Conservation (phyloP, 2,113 vertebrate genomes). For the Microcebus ravelobensis region DNA sequence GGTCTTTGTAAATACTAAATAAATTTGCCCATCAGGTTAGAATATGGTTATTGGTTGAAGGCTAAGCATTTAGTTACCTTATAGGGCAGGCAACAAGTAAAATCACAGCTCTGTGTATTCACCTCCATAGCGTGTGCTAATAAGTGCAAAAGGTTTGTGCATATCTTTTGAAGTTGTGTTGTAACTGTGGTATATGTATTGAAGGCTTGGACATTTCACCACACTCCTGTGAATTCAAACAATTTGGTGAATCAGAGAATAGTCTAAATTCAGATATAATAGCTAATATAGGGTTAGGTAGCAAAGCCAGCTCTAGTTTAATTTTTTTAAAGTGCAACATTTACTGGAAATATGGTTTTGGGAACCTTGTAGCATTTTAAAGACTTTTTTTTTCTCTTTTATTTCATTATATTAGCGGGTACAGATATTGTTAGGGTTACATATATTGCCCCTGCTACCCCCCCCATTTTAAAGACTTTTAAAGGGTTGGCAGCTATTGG, state of each 20-base stretch:
- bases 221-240: neutral
- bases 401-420: too few relatives aligned
- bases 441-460: too few relatives aligned
- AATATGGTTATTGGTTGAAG: neutral
- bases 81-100: neutral
- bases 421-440: too few relatives aligned
- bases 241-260: neutral
- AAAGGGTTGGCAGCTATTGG: neutral
- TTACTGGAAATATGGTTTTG: conserved; percentile 11
- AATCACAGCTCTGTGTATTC: neutral
- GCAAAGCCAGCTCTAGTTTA: neutral
- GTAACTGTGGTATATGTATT: neutral
- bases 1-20: neutral
- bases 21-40: neutral
- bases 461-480: neutral
- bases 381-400: neutral
- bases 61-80: neutral
- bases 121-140: neutral
- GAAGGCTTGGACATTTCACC: neutral
- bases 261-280: neutral
- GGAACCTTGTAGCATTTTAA: neutral
- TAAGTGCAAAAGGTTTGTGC: neutral
- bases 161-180: neutral
- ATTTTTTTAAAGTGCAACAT: neutral
- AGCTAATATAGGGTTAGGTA: neutral